These are phyloP conservation scores for Mimachlamys varia DNA, from an alignment of 2,888 invertebrate genomes.

Conservation along the genomic window DNA sequence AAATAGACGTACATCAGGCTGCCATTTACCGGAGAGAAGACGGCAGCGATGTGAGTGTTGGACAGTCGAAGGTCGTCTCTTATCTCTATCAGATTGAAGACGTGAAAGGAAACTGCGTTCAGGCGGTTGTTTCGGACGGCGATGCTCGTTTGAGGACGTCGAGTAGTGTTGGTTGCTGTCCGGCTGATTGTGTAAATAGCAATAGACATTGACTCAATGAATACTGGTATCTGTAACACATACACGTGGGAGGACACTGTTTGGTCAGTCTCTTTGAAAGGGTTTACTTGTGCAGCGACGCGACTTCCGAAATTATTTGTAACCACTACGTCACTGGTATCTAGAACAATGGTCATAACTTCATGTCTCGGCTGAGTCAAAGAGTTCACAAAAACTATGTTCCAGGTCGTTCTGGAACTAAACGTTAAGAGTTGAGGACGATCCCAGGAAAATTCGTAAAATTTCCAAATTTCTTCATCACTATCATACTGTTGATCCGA, in stretches of 20 bases:
- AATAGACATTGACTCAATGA: background rate
- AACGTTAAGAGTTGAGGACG: background rate
- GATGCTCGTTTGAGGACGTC: background rate
- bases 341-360: background rate
- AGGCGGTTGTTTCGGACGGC: background rate
- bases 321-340: background rate
- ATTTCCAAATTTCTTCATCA: background rate
- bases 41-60: background rate
- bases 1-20: background rate
- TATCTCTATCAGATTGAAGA: background rate
- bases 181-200: background rate
- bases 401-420: background rate
- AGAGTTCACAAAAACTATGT: background rate
- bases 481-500: background rate
- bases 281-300: conserved; percentile 36
- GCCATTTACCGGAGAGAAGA: background rate
- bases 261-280: background rate
- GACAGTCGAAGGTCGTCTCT: background rate
- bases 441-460: background rate
- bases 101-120: background rate
- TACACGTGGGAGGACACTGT: background rate
- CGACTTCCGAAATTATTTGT: background rate
- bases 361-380: conserved; percentile 7
- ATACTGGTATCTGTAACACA: background rate
- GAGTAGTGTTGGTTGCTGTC: too few relatives aligned